phyloP scores from a whole-genome alignment of 2,113 vertebrate genomes.

The Hystrix brachyura region DNA sequence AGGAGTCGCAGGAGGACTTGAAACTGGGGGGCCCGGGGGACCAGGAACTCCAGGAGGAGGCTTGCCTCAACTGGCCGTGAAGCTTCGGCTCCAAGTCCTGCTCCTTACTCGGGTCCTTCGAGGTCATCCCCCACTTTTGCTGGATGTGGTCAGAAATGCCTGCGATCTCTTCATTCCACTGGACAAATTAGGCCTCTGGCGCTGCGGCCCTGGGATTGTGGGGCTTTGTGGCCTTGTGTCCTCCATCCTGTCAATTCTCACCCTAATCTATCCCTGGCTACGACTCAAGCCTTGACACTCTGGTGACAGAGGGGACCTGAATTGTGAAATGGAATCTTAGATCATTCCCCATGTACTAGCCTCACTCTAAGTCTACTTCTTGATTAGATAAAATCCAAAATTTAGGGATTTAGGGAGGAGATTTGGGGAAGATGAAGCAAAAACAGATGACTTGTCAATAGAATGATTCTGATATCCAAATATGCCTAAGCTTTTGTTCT shows the following conservation, averaged over 20 bases:
- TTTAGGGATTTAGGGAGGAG: background rate
- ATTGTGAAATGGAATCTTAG: conserved; percentile 14
- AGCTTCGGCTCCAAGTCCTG: conserved; percentile 86
- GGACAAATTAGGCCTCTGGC: conserved; percentile 93
- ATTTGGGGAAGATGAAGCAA: conserved; percentile 3
- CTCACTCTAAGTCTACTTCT: background rate
- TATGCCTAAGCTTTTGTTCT: background rate
- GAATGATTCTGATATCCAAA: background rate
- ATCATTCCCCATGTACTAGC: background rate
- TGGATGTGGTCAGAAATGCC: conserved; percentile 94
- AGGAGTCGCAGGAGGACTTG: conserved; percentile 44
- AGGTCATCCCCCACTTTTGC: conserved; percentile 92
- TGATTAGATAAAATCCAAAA: conserved; percentile 37
- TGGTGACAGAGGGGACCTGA: background rate
- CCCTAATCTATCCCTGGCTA: conserved; percentile 95
- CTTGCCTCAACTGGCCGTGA: conserved; percentile 70
- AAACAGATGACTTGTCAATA: background rate
- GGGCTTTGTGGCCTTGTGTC: conserved; percentile 94
- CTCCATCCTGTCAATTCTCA: conserved; percentile 94
- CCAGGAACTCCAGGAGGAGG: background rate
- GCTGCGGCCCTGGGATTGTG: conserved; percentile 89
- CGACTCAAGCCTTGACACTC: conserved; percentile 93
- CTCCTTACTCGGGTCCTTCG: conserved; percentile 89
- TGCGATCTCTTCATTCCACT: conserved; percentile 96
- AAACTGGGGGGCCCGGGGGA: background rate